Base-by-base conservation (phyloP, 1,140 invertebrate genomes). In the Frieseomelitta varia region DNA sequence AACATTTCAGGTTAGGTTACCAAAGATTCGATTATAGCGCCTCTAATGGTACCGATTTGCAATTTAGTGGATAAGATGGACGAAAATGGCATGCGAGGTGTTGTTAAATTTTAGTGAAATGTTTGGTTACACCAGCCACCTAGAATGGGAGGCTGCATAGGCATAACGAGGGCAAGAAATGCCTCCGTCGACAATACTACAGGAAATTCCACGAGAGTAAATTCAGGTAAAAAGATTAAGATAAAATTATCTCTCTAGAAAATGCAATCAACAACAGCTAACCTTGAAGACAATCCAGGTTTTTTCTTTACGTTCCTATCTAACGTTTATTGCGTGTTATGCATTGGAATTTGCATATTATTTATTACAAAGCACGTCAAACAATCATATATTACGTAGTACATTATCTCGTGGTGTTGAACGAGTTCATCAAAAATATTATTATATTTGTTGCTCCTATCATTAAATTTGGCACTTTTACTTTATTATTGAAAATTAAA, bases 111-210 rank as follows among this genome's bases (percentile, higher is more conserved):
- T 85, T 81, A 91, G 89, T 95, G 95, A 94, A 94, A 95, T 95
- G 95, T 94, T 95, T 94, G 92, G 92, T 93, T 93, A 90, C 88
- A 91, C 86, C 78, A 87, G 91, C 90, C 86, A 85, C 91, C 94
- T 95, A 96, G 94, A 95, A 98, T 97, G 97, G 97, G 97, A 94
- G 97, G 97, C 91, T 98, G 97, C 95, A 97, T 98, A 95, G 97
- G 97, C 94, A 97, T 97, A 94, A 97, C 97, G 93, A 96, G 97
- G 93, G 96, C 96, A 93, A 96, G 97, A 93, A 97, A 97, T 94
- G 97, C 97, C 92, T 97, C 96, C 83, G 96, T 97, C 89, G 97
- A 97, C 92, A 97, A 97, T 89, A 97, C 96, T 77, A 97, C 97
- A 55, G 97, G 96, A 86, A 97, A 97, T 92, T 96, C 97, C 88